Conservation (phyloP, 2,113 vertebrate genomes). For the Glaucomys volans region DNA sequence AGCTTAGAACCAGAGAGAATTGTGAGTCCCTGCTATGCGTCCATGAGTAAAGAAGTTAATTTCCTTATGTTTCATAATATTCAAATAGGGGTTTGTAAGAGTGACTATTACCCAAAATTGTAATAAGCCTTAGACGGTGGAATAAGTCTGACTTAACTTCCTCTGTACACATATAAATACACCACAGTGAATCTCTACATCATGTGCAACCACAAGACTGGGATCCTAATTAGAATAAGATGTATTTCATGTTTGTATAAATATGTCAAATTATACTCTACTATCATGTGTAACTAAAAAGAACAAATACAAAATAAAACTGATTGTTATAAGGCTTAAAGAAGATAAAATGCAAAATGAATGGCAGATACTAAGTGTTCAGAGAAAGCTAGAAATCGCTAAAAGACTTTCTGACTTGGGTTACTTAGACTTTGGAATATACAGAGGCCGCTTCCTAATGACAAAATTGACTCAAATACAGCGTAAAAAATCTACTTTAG, state of each 20-base stretch:
- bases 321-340: background rate
- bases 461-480: background rate
- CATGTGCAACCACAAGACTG: too few species aligned
- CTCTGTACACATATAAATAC: too few species aligned
- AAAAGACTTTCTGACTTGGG: background rate
- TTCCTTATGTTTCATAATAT: background rate
- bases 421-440: slow-evolving; percentile 17
- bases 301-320: too few species aligned
- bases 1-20: background rate
- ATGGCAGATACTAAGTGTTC: background rate
- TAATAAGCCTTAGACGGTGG: background rate
- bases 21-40: background rate
- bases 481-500: background rate
- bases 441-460: background rate
- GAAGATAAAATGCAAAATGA: background rate
- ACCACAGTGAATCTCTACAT: too few species aligned
- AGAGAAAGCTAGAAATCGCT: background rate
- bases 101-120: background rate
- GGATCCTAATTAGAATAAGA: too few species aligned
- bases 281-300: too few species aligned
- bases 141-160: too few species aligned
- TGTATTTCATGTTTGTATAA: too few species aligned
- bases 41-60: background rate
- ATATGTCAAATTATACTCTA: too few species aligned
- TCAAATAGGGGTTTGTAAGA: background rate